Conservation (phyloP, 2,113 vertebrate genomes). For the Nothocercus nigrocapillus region DNA sequence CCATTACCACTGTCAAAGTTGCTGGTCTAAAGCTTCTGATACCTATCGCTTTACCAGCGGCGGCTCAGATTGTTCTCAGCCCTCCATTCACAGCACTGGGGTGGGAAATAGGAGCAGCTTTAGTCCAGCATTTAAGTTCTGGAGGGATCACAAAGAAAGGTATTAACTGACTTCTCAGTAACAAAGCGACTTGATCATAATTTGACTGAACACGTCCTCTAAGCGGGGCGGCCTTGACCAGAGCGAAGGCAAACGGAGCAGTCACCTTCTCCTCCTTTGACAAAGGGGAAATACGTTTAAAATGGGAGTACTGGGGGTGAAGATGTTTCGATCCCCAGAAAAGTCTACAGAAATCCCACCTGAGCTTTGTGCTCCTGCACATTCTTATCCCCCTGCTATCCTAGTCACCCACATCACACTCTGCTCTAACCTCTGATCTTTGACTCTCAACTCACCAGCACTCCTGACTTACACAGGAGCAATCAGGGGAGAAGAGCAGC, state of each 20-base stretch:
- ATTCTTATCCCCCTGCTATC: not conserved
- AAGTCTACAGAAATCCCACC: not conserved
- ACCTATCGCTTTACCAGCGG: not conserved
- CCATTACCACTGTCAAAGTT: not conserved
- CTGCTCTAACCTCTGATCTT: not conserved
- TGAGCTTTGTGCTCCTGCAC: not conserved
- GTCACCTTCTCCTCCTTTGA: not conserved
- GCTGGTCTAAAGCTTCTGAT: not conserved
- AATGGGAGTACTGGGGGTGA: not conserved
- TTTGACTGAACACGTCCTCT: not conserved
- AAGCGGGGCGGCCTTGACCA: accelerated
- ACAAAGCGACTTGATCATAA: not conserved
- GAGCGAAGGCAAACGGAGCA: not conserved
- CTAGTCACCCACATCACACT: not conserved
- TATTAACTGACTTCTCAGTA: not conserved
- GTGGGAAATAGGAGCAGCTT: not conserved
- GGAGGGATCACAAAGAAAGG: not conserved
- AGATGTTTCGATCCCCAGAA: not conserved
- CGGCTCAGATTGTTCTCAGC: not conserved
- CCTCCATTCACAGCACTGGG: not conserved
- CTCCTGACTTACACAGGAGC: accelerated
- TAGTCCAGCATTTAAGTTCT: not conserved
- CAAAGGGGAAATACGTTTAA: not conserved
- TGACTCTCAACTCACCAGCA: not conserved
- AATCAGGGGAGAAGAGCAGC: not conserved